Conservation (phyloP, 2,113 vertebrate genomes). For the Cebus imitator region DNA sequence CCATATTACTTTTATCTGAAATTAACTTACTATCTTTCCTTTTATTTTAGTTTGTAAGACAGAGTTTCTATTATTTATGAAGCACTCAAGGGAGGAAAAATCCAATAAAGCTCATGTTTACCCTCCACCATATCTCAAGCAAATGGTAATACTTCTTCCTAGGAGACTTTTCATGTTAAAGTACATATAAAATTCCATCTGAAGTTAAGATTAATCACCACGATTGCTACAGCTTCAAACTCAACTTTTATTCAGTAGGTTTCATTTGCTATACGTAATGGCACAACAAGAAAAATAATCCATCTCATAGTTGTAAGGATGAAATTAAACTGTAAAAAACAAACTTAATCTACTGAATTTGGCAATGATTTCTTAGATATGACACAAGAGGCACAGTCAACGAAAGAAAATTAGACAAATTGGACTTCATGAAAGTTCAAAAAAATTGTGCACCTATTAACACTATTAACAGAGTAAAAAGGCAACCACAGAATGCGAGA, state of each 20-base stretch:
- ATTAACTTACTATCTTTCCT: neutral
- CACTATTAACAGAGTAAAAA: neutral
- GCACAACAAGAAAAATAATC: neutral
- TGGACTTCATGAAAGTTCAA: neutral
- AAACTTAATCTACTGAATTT: neutral
- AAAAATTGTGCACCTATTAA: neutral
- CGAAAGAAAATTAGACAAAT: neutral
- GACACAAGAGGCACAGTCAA: neutral
- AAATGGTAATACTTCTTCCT: neutral
- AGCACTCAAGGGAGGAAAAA: neutral
- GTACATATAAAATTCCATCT: neutral
- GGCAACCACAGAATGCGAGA: neutral
- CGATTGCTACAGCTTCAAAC: neutral
- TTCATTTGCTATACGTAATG: neutral
- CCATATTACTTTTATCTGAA: neutral
- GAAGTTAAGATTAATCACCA: neutral
- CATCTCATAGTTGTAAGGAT: neutral
- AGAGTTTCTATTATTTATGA: neutral
- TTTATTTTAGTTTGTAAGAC: neutral
- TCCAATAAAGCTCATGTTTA: neutral
- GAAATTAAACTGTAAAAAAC: neutral
- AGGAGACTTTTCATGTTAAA: neutral
- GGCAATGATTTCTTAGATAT: neutral
- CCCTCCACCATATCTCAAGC: neutral
- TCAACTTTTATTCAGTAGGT: neutral